A percentile compares a stretch with the other conserved stretches of the same genome.
Conservation (phyloP, 2,888 invertebrate species). For the Hydroisotoma schaefferi region DNA sequence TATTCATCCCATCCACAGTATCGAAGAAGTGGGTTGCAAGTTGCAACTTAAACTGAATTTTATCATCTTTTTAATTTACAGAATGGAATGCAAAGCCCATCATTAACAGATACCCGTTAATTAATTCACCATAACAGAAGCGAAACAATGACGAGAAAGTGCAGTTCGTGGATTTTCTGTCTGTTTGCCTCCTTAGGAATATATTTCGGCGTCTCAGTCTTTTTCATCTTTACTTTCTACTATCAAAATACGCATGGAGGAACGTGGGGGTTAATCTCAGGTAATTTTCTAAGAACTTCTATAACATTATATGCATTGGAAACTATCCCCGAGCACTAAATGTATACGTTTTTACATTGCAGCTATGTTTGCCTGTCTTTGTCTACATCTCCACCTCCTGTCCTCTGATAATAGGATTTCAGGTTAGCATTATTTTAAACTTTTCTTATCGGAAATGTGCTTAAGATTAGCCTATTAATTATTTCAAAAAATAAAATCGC, state of each 20-base stretch:
- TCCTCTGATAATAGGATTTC: constrained; percentile 40
- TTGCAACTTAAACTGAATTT: too few species aligned
- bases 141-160: constrained; percentile 35
- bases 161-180: constrained; percentile 37
- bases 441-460: too few species aligned
- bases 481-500: not conserved
- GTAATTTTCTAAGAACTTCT: constrained; percentile 22
- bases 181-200: constrained; percentile 38
- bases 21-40: too few species aligned
- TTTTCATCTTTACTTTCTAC: constrained; percentile 46
- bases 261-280: constrained; percentile 45
- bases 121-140: not conserved
- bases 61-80: too few species aligned
- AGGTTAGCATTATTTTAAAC: constrained; percentile 17
- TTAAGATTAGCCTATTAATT: too few species aligned
- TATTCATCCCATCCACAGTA: too few species aligned
- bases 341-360: constrained; percentile 9
- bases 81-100: too few species aligned
- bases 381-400: constrained; percentile 43
- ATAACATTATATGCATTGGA: not conserved
- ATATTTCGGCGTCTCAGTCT: constrained; percentile 45
- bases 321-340: constrained; percentile 1
- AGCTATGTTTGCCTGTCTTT: constrained; percentile 44
- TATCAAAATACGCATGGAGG: constrained; percentile 46
- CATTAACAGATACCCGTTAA: too few species aligned